Evolutionary conservation across 2,797 vertebrate species (phyloP).

Genomic region (Lacerta viridis): DNA sequence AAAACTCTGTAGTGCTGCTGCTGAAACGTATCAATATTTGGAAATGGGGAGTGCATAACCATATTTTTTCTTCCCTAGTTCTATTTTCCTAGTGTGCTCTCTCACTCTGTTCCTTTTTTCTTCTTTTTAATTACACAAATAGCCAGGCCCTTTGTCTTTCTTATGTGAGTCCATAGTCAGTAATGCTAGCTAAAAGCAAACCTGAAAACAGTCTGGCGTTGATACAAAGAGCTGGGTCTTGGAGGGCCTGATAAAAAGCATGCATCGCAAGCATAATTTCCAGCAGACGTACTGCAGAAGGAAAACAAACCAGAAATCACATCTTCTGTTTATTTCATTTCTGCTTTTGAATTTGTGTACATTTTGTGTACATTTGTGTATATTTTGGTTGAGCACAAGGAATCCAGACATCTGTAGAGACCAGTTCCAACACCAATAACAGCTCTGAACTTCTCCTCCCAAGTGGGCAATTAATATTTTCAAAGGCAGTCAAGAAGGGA

Average conservation of each 20-base stretch:
- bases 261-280: conserved; percentile 1
- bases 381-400: background rate
- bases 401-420: background rate
- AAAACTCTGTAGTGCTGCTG: background rate
- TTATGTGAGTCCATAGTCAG: background rate
- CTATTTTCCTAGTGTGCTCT: background rate
- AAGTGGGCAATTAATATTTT: conserved; percentile 29
- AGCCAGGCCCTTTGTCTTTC: background rate
- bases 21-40: background rate
- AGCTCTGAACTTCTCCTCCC: background rate
- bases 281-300: background rate
- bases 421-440: conserved; percentile 14
- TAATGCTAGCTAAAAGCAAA: conserved; percentile 13
- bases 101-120: background rate
- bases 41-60: too few relatives aligned
- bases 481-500: background rate
- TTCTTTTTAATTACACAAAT: background rate
- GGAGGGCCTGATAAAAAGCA: conserved; percentile 3
- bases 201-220: background rate
- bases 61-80: background rate
- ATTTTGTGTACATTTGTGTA: background rate
- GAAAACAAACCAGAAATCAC: conserved; percentile 15
- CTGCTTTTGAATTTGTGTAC: background rate
- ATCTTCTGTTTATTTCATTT: conserved; percentile 23
- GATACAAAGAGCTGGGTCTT: background rate